Evolutionary conservation across 2,113 vertebrate genomes (phyloP), one percentile per base, ranked within the genome.

Genomic region (Datnioides undecimradiatus): DNA sequence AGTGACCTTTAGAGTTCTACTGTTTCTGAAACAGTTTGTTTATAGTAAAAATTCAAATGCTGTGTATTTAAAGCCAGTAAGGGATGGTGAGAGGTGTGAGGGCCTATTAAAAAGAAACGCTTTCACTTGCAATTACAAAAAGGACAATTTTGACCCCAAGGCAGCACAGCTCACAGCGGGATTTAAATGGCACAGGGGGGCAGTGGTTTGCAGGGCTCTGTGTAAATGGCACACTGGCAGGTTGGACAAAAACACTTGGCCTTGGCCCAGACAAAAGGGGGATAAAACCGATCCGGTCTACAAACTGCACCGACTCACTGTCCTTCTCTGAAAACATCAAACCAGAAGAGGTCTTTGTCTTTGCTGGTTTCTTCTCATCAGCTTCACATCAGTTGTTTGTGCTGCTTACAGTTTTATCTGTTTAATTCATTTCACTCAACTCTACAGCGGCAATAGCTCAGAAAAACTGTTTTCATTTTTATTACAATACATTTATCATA

Each of bases 181-280:
- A 81, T 54, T 76, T 63, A 82, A 83, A 88, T 66, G 70, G 51
- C 63, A 71, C 59, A 67, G 66, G 49, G 65, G 79, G 75, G 68
- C 34, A 21, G 63, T 17, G 54, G 67, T 70, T 66, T 36, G 33
- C 62, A 62, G 36, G 41, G 63, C 57, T 69, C 66, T 76, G 48
- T 77, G 73, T 68, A 87, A 91, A 90, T 85, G 80, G 64, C 80
- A 88, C 33, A 69, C 55, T 52, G 74, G 52, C 63, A 73, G 77
- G 77, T 45, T 41, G 82, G 85, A 76, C 41, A 82, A 74, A 84
- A 88, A 83, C 86, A 85, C 65, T 54, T 68, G 52, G 19, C 33
- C 40, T 43, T 45, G 57, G 34, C 38, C 0, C 58, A 62, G 73
- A 71, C 58, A 34, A 60, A 31, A 58, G 38, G 17, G 51, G 58